A percentile compares a stretch with the other conserved stretches of the same genome.
phyloP scores from a whole-genome alignment of 2,113 vertebrate species.

The Perccottus glenii region DNA sequence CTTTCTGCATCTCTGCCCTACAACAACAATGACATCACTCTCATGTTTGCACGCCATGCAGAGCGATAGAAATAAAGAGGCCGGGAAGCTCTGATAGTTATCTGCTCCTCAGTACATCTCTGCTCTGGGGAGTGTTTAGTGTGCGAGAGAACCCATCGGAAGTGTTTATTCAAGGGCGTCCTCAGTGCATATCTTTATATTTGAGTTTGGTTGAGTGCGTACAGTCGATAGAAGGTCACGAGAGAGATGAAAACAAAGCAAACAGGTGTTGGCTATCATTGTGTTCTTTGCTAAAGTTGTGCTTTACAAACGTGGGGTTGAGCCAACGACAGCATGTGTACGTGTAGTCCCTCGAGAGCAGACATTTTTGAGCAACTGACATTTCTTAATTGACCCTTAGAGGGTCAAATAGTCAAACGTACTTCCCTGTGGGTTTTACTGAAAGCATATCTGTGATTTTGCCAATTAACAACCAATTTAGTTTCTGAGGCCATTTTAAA shows the following conservation, averaged over 20 bases:
- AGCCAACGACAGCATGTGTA: too few species aligned
- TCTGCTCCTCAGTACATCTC: conserved; percentile 29
- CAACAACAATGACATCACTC: conserved; percentile 49
- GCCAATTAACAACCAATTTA: too few species aligned
- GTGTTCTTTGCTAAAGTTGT: conserved; percentile 15
- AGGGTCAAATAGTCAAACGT: too few species aligned
- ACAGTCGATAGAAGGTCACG: conserved; percentile 27
- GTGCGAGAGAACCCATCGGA: conserved; percentile 36
- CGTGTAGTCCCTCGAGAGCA: too few species aligned
- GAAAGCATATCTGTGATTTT: too few species aligned
- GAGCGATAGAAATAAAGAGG: conserved; percentile 25
- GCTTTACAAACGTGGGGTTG: too few species aligned
- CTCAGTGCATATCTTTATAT: conserved; percentile 19
- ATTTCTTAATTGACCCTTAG: too few species aligned
- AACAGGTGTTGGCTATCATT: conserved; percentile 49
- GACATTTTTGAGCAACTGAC: too few species aligned
- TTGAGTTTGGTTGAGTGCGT: conserved; percentile 9
- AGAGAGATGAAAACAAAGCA: conserved; percentile 22
- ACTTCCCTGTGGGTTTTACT: too few species aligned
- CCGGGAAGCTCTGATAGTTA: conserved; percentile 35
- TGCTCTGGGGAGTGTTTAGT: conserved; percentile 25
- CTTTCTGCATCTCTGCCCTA: conserved; percentile 28
- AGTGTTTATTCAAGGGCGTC: conserved; percentile 21
- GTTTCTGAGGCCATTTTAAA: too few species aligned
- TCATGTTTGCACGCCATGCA: conserved; percentile 26